phyloP scores from a whole-genome alignment of 2,888 invertebrate genomes.

The Pollenia griseotomentosa region DNA sequence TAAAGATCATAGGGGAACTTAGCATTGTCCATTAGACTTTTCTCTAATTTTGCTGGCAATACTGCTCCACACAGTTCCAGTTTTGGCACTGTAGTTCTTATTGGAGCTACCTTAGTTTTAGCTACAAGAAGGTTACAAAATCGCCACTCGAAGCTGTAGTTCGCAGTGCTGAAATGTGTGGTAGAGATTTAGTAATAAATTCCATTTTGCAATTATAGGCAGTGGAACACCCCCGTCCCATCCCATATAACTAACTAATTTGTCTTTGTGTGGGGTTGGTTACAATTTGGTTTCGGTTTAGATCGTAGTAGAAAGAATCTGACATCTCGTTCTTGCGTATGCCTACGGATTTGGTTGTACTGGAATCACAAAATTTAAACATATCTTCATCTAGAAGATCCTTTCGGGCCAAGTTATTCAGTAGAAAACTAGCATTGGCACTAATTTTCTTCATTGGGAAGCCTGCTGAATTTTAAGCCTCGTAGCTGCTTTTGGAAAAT shows the following conservation, averaged over 20 bases:
- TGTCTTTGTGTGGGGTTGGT: background rate
- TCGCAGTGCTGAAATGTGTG: background rate
- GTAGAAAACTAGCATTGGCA: background rate
- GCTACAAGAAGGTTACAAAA: background rate
- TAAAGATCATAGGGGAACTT: background rate
- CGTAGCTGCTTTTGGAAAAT: too few relatives aligned
- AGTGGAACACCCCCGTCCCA: too few relatives aligned
- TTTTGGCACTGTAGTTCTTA: too few relatives aligned
- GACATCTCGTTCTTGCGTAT: slow-evolving; percentile 42
- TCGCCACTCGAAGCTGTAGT: background rate
- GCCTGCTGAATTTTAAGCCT: background rate
- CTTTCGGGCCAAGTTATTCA: slow-evolving; percentile 2
- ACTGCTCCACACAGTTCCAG: background rate
- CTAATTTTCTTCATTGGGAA: background rate
- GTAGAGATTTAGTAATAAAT: background rate
- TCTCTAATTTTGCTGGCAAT: background rate
- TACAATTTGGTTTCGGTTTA: background rate
- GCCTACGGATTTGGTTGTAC: slow-evolving; percentile 31
- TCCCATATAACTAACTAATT: slow-evolving; percentile 18
- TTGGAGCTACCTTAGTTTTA: too few relatives aligned
- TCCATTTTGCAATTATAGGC: background rate
- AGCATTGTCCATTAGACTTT: background rate
- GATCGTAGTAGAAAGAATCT: slow-evolving; percentile 19
- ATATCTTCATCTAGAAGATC: slow-evolving; percentile 17
- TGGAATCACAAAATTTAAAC: slow-evolving; percentile 33